These are phyloP conservation scores for Leucosticte australis DNA, from an alignment of 2,113 vertebrate genomes.

Conservation along the genomic window DNA sequence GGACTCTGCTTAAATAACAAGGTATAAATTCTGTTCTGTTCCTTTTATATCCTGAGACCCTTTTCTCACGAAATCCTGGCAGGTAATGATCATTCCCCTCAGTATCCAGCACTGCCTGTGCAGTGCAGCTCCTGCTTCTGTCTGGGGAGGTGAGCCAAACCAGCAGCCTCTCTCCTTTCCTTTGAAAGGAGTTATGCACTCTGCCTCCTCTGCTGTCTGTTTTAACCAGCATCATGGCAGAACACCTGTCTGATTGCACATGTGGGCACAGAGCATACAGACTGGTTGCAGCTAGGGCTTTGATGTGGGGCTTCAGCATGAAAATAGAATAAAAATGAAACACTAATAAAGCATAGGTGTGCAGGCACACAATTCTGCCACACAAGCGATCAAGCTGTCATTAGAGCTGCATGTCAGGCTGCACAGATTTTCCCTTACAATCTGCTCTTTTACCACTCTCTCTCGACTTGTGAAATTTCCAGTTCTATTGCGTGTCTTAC, in stretches of 20 bases:
- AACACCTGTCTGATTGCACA: background rate
- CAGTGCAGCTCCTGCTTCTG: background rate
- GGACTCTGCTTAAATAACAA: background rate
- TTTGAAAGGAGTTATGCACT: background rate
- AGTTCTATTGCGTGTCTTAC: background rate
- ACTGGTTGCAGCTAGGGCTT: background rate
- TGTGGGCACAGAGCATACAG: background rate
- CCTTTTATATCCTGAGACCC: background rate
- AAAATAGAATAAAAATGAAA: background rate
- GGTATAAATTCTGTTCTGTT: background rate
- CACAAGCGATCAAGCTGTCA: background rate
- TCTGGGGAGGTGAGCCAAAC: background rate
- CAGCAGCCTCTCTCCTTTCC: accelerated
- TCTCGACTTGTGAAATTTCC: background rate
- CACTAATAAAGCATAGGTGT: background rate
- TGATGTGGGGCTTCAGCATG: background rate
- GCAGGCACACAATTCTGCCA: background rate
- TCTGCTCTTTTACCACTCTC: background rate
- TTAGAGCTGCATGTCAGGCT: background rate
- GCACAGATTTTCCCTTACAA: background rate
- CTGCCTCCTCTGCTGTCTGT: background rate
- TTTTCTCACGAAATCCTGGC: background rate
- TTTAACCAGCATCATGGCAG: background rate
- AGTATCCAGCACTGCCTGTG: background rate
- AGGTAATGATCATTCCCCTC: background rate